Base-by-base conservation (phyloP, 2,888 invertebrate genomes). In the Chymomyza procnemis region DNA sequence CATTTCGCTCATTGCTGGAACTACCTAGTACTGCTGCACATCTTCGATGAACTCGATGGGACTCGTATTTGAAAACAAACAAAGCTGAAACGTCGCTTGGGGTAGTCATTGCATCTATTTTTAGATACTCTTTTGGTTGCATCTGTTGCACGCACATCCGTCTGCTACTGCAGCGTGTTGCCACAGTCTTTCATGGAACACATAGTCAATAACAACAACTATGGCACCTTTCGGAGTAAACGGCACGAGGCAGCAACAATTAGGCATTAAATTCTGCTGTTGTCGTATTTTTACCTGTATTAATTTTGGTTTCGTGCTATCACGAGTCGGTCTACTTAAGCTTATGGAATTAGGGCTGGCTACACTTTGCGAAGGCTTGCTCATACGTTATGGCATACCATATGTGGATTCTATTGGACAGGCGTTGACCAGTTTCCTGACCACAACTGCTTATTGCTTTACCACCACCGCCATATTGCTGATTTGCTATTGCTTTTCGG, bases 201-300 rank as follows among this genome's bases (percentile, higher is more conserved):
- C 34, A 2, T 12, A 41, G 12, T 41, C 9, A 12, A 41, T 41
- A 41, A 12, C 34, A 41, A 12, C 12, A 12, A 5, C 4, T 12
- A 89, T 89, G 89, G 78, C 89, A 58, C 79, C 90, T 1, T 88
- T 90, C 65, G 90, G 90, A 21, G 77, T 88, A 62, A 90, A 89
- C 26, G 85, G 88, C 22, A 80, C 88, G 70, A 87, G 79, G 55
- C 88, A 90, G 64, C 88, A 83, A 66, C 88, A 83, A 66, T 76
- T 85, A 66, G 94, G 95, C 59, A 92, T 94, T 69, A 93, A 93
- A 84, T 94, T 96, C 86, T 95, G 95, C 76, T 95, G 94, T 88
- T 95, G 95, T 86, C 92, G 94, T 69, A 94, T 96, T 85, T 96
- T 95, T 86, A 94, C 95, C 18, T 96, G 96, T 88, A 91, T 97